Evolutionary conservation across 2,888 invertebrate species (phyloP).

Genomic region (Dicycla oo): DNA sequence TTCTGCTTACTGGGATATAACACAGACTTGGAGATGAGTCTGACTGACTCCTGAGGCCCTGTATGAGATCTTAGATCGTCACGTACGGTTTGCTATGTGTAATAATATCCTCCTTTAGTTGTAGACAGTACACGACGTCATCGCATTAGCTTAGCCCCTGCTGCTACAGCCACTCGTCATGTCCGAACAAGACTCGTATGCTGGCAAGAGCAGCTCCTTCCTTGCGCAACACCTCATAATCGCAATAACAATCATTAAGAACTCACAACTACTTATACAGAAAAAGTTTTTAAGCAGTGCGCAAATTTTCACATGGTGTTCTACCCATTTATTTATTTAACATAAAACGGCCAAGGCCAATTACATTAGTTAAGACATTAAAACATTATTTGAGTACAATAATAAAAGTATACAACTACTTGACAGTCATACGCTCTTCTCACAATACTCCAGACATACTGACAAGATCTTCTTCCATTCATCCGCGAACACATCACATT

Average conservation of each 20-base stretch:
- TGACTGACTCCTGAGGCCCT: neutral
- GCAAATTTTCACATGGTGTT: too few species aligned
- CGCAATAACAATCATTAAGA: conserved; percentile 6
- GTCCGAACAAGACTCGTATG: conserved; percentile 9
- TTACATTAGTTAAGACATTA: too few species aligned
- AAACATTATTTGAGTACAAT: too few species aligned
- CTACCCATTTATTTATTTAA: too few species aligned
- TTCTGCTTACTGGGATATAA: conserved; percentile 7
- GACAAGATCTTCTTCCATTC: too few species aligned
- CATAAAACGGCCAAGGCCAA: too few species aligned
- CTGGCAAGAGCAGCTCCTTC: conserved; percentile 20
- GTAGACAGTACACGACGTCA: conserved; percentile 8
- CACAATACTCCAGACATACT: too few species aligned
- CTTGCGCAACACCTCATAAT: conserved; percentile 1
- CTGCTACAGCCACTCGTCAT: neutral
- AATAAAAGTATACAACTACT: too few species aligned
- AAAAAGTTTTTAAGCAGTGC: too few species aligned
- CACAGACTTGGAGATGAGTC: neutral
- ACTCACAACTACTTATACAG: neutral
- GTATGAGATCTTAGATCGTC: neutral
- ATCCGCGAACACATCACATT: too few species aligned
- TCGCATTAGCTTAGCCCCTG: conserved; percentile 16
- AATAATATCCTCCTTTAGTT: conserved; percentile 7
- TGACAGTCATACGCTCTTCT: too few species aligned
- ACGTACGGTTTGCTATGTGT: conserved; percentile 5